phyloP scores from a whole-genome alignment of 2,888 invertebrate species.

The Eulithis testata region DNA sequence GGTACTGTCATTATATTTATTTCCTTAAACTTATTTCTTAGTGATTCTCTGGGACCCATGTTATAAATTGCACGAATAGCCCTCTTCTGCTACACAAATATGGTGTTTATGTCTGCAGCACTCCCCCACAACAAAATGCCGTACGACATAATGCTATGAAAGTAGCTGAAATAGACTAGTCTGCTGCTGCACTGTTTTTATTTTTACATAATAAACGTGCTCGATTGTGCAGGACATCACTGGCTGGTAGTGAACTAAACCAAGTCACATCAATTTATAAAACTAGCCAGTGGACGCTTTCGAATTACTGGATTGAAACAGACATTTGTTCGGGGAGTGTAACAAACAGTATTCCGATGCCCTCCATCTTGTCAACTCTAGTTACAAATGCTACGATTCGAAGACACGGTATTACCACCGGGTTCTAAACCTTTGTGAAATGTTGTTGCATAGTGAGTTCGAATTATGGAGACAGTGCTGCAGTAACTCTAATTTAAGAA shows the following conservation, averaged over 20 bases:
- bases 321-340: slow-evolving; percentile 16
- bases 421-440: slow-evolving; percentile 13
- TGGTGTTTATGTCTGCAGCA: too few species aligned
- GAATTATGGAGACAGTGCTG: not conserved
- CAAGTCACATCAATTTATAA: slow-evolving; percentile 7
- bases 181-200: too few species aligned
- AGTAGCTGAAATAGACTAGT: too few species aligned
- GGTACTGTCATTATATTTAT: too few species aligned
- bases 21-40: too few species aligned
- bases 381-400: slow-evolving; percentile 7
- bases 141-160: too few species aligned
- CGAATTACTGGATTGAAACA: slow-evolving; percentile 1
- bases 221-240: not conserved
- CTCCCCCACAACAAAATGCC: too few species aligned
- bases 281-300: not conserved
- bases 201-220: too few species aligned
- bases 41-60: too few species aligned
- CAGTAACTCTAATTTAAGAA: not conserved
- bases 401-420: slow-evolving; percentile 11
- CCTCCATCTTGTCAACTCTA: slow-evolving; percentile 24
- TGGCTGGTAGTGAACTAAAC: not conserved
- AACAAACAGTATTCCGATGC: slow-evolving; percentile 12
- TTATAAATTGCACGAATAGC: too few species aligned
- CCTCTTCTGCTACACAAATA: too few species aligned
- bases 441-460: not conserved